Evolutionary conservation across 2,888 invertebrate species (phyloP), one percentile per base, ranked within the genome.

Genomic region (Emmelina monodactyla): DNA sequence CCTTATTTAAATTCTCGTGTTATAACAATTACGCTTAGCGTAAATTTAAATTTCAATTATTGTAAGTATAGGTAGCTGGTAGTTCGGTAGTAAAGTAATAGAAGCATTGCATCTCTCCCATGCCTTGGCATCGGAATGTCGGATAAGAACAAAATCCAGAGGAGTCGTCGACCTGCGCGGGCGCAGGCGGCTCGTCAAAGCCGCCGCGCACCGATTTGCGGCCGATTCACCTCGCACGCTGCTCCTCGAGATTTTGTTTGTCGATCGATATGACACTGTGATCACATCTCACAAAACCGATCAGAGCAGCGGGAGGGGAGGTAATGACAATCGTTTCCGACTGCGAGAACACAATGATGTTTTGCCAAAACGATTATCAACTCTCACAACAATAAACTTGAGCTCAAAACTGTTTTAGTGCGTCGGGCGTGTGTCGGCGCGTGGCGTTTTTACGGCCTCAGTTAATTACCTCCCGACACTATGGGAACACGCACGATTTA

Each of bases 81-180:
- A n/a, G n/a, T n/a, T n/a, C n/a, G n/a, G n/a, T n/a, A n/a, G n/a
- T n/a, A n/a, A n/a, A n/a, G n/a, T n/a, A n/a, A 19, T 19, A 19
- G 9, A 19, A 19, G 9, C 19, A 6, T 6, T 19, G 19, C 19
- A 19, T 9, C 19, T 19, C 9, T 9, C 19, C 19, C 37, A 35
- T 36, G 34, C 33, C 37, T 34, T 32, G 37, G 38, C 39, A 29
- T 37, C 57, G 51, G 59, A 59, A 64, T 64, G 58, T 67, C 62
- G 53, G 62, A 62, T 64, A 62, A 63, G 70, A 62, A 72, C 72
- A 72, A 72, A 76, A 76, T 75, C 69, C 75, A 62, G 65, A 62
- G 65, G 71, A 67, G 73, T 69, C 75, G 61, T 63, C 65, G 72
- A 76, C 75, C 75, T 67, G 61, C 44, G 46, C 60, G 58, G 70